Evolutionary conservation across 2,888 invertebrate genomes (phyloP), one percentile per base, ranked within the genome.

Genomic region (Drosophila meridiana): DNA sequence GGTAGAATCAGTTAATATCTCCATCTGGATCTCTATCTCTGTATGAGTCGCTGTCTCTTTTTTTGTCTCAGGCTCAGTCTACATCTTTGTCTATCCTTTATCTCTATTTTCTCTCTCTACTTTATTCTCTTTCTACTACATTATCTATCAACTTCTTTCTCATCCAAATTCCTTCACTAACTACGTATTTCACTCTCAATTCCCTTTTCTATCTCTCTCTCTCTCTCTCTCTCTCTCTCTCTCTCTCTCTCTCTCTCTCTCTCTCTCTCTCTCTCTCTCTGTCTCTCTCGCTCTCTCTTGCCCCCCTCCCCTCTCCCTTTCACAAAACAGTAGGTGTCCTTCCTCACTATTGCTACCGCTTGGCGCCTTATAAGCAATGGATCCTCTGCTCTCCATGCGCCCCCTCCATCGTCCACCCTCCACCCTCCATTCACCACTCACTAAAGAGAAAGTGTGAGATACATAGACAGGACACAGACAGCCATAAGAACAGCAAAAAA

Each of bases 391-490:
- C 52, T 52, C 11, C 20, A 11, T 20, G 42, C n/a, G 6, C 42
- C 42, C 20, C 20, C 13, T 20, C 20, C 20, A 20, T 20, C 20
- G 20, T 20, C 20, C 20, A 20, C 4, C 1, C 2, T n/a, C 2
- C n/a, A 6, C 32, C 0, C 26, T 20, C 1, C 20, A 20, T 20
- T 20, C 0, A 0, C 5, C 6, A 34, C 6, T 13, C 13, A n/a
- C 6, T 34, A 26, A 14, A 8, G 53, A 55, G 43, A 61, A 30
- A 56, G 34, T 48, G 43, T 47, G 28, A 47, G 43, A 43, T 26
- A 8, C 42, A 52, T 50, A 73, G 47, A 73, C 60, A 61, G 53
- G 48, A 43, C 47, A 59, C 55, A 43, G 56, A 59, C 55, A 66
- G 59, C 40, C 42, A 53, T 5, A 20, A 32, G 20, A 58, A 30